phyloP scores from a whole-genome alignment of 1,140 invertebrate species.

The Drosophila baimaii region DNA sequence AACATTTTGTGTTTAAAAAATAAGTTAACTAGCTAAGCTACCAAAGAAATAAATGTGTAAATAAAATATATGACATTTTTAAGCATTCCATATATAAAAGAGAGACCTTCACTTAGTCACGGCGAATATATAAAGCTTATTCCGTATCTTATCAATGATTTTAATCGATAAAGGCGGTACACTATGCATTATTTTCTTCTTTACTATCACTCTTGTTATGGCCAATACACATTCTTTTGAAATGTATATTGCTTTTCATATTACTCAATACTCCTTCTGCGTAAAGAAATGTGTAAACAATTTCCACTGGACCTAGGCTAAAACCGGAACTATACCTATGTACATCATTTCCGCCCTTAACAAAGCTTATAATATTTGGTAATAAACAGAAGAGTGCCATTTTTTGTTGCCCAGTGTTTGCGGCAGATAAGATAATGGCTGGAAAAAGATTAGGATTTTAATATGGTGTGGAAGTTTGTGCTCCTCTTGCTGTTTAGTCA shows the following conservation, averaged over 20 bases:
- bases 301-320: too few relatives aligned
- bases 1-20: slow-evolving; percentile 42
- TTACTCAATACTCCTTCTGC: too few relatives aligned
- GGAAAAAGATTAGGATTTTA: slow-evolving; percentile 33
- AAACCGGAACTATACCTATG: too few relatives aligned
- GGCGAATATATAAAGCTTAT: neutral
- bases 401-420: slow-evolving; percentile 18
- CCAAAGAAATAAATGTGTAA: neutral
- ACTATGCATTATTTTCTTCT: slow-evolving; percentile 15
- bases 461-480: slow-evolving; percentile 7
- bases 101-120: slow-evolving; percentile 20
- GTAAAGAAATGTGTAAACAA: too few relatives aligned
- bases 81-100: neutral
- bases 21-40: slow-evolving; percentile 4
- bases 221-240: neutral
- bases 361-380: neutral
- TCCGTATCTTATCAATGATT: slow-evolving; percentile 25
- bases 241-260: too few relatives aligned
- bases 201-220: too few relatives aligned
- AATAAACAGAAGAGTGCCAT: neutral
- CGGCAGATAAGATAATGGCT: slow-evolving; percentile 33
- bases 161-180: slow-evolving; percentile 16
- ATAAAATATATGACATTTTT: slow-evolving; percentile 1
- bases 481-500: slow-evolving; percentile 31
- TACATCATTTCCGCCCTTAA: neutral